Evolutionary conservation across 1,140 invertebrate species (phyloP).

Genomic region (Araneus ventricosus): DNA sequence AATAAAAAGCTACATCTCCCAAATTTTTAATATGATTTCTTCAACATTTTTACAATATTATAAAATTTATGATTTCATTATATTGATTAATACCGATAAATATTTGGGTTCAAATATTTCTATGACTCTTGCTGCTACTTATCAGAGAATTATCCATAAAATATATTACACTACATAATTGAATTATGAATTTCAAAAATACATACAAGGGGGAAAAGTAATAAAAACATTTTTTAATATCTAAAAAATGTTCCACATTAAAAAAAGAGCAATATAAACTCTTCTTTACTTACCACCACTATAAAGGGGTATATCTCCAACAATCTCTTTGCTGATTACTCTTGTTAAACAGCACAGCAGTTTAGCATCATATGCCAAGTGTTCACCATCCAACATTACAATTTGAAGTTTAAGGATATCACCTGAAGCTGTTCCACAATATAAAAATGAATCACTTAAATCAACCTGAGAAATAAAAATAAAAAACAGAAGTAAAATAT

Average conservation of each 20-base stretch:
- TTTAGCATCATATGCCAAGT: conserved; percentile 37
- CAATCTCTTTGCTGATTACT: conserved; percentile 61
- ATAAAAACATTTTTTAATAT: too few species aligned
- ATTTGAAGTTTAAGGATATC: conserved; percentile 83
- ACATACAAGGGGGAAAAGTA: too few species aligned
- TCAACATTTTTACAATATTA: too few species aligned
- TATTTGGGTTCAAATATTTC: too few species aligned
- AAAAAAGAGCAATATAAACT: neutral
- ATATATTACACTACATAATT: too few species aligned
- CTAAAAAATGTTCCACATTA: neutral
- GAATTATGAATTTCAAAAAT: too few species aligned
- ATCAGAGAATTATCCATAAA: too few species aligned
- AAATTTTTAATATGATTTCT: too few species aligned
- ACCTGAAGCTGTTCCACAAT: conserved; percentile 91
- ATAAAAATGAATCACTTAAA: conserved; percentile 86
- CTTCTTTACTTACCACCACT: conserved; percentile 45
- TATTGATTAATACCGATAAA: too few species aligned
- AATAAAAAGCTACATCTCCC: too few species aligned
- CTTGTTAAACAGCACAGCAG: conserved; percentile 47
- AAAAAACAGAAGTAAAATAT: neutral
- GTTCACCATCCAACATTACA: conserved; percentile 26
- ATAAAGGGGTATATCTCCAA: conserved; percentile 54
- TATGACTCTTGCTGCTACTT: too few species aligned
- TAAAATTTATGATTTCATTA: too few species aligned
- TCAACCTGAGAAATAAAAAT: conserved; percentile 79